Percentiles rank a stretch among this genome's conserved stretches.
These are phyloP conservation scores for Phyllotreta striolata DNA, from an alignment of 2,888 invertebrate genomes.

Conservation along the genomic window DNA sequence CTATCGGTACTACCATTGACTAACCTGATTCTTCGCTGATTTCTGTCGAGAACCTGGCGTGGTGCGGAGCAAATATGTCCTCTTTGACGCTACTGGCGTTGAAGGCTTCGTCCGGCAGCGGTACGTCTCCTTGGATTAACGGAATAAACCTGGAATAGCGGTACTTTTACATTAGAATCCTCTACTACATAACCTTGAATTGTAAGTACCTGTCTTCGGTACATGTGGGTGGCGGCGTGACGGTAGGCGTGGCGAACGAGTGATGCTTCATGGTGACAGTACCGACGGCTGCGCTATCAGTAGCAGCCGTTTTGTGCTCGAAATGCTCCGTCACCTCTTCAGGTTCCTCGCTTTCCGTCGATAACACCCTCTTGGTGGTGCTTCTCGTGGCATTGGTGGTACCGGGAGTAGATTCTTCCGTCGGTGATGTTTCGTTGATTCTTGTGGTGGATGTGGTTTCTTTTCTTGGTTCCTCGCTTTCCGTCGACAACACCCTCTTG, in stretches of 20 bases:
- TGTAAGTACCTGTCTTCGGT: slow-evolving; percentile 56
- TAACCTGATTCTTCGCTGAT: slow-evolving; percentile 44
- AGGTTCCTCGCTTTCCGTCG: slow-evolving; percentile 8
- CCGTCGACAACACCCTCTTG: background rate
- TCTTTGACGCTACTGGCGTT: slow-evolving; percentile 67
- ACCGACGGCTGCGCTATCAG: background rate
- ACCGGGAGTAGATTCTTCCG: background rate
- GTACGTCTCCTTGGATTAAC: slow-evolving; percentile 63
- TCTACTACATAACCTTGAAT: too few species aligned
- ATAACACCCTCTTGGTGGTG: background rate
- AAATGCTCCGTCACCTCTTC: slow-evolving; percentile 12
- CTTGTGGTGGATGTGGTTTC: background rate
- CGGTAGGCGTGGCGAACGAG: slow-evolving; percentile 47
- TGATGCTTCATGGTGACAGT: slow-evolving; percentile 25
- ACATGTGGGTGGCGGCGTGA: slow-evolving; percentile 63
- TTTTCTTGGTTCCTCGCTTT: slow-evolving; percentile 6
- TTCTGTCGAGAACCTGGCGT: slow-evolving; percentile 61
- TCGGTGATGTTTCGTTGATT: background rate
- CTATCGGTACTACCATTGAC: background rate
- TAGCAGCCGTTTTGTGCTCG: background rate
- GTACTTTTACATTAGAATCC: too few species aligned
- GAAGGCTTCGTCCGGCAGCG: slow-evolving; percentile 65
- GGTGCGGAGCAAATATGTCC: slow-evolving; percentile 63
- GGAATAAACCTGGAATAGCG: slow-evolving; percentile 56
- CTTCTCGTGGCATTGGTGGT: background rate